phyloP scores from a whole-genome alignment of 2,113 vertebrate genomes.

The Xenopus laevis region DNA sequence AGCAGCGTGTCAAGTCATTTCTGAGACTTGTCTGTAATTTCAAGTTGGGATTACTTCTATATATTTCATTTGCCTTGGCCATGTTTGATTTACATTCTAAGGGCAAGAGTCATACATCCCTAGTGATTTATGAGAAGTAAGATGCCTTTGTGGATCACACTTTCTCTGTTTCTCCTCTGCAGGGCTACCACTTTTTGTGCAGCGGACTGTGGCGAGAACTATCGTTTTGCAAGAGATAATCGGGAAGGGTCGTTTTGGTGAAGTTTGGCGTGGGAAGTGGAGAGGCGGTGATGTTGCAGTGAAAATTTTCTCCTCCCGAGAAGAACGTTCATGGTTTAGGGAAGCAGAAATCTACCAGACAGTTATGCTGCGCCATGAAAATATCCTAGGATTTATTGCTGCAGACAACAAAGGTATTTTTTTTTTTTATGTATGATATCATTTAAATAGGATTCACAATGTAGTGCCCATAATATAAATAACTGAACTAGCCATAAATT shows the following conservation, averaged over 20 bases:
- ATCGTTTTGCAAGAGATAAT: constrained; percentile 97
- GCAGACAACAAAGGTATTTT: constrained; percentile 92
- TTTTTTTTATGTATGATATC: too few species aligned
- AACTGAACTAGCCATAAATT: too few species aligned
- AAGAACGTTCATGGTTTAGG: constrained; percentile 96
- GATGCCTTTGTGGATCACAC: too few species aligned
- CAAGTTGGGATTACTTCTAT: too few species aligned
- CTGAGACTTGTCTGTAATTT: too few species aligned
- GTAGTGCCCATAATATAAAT: too few species aligned
- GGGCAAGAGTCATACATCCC: too few species aligned
- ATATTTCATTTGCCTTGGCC: background rate
- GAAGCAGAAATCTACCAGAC: constrained; percentile 98
- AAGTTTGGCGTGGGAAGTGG: constrained; percentile 96
- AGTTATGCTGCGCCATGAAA: constrained; percentile 95
- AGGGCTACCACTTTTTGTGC: constrained; percentile 94
- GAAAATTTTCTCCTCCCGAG: constrained; percentile 95
- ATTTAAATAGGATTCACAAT: too few species aligned
- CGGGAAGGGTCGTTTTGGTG: constrained; percentile 93
- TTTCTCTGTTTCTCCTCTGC: accelerated
- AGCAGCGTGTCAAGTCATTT: too few species aligned
- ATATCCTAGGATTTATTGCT: constrained; percentile 95
- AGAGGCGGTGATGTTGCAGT: constrained; percentile 93
- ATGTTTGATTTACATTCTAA: too few species aligned
- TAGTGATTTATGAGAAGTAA: too few species aligned
- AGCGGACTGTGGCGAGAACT: constrained; percentile 90